Conservation (phyloP, 2,113 vertebrate genomes). For the Sardina pilchardus region DNA sequence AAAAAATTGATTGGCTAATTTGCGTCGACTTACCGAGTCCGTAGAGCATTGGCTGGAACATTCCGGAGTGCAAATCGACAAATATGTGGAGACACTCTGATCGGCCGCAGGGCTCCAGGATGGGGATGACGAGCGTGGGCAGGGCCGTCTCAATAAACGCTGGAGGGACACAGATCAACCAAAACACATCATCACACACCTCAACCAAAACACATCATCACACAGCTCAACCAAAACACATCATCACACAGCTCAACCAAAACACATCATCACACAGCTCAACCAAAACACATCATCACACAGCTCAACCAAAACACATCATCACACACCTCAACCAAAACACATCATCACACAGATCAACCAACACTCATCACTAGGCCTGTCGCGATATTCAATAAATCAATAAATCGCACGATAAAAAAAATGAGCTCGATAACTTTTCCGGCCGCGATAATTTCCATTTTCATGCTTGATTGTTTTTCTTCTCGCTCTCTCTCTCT, state of each 20-base stretch:
- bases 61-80: conserved; percentile 97
- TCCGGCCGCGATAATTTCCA: no score
- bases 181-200: not conserved
- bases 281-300: no score
- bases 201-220: not conserved
- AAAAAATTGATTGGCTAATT: not conserved
- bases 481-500: no score
- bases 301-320: no score
- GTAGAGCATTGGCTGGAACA: conserved; percentile 97
- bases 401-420: no score
- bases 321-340: no score
- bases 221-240: not conserved
- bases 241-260: not conserved
- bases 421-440: no score
- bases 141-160: conserved; percentile 94
- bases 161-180: conserved; percentile 50
- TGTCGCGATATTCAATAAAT: no score
- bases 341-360: no score
- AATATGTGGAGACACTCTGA: conserved; percentile 98
- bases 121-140: conserved; percentile 92
- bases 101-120: conserved; percentile 92
- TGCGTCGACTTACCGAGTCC: conserved; percentile 84
- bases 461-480: no score
- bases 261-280: not conserved
- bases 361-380: no score